phyloP scores from a whole-genome alignment of 2,888 invertebrate species.

The Mechanitis mazaeus region DNA sequence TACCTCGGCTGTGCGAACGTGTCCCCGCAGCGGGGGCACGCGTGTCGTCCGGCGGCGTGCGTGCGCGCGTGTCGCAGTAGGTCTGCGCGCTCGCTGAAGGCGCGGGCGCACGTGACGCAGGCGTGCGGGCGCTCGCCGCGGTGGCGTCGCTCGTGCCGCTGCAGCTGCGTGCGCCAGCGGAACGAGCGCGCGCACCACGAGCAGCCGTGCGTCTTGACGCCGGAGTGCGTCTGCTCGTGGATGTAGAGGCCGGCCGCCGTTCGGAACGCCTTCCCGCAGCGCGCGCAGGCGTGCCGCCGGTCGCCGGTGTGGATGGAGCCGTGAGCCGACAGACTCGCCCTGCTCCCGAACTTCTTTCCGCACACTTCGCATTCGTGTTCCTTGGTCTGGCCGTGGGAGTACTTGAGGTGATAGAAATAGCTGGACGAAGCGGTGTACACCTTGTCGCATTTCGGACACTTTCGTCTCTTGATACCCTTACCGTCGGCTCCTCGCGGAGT shows the following conservation, averaged over 20 bases:
- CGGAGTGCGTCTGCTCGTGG: constrained; percentile 66
- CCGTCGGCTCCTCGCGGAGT: not conserved
- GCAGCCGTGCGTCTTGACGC: constrained; percentile 43
- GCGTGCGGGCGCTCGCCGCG: constrained; percentile 49
- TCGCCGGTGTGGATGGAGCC: constrained; percentile 62
- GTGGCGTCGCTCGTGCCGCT: constrained; percentile 63
- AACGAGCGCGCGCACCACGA: constrained; percentile 56
- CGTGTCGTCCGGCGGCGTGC: constrained; percentile 58
- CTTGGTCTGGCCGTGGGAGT: constrained; percentile 61
- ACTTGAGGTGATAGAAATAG: constrained; percentile 72
- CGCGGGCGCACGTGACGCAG: constrained; percentile 67
- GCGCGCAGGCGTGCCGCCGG: constrained; percentile 56
- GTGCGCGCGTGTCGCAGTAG: constrained; percentile 68
- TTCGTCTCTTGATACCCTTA: constrained; percentile 42
- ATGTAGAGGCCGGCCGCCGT: constrained; percentile 68
- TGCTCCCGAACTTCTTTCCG: constrained; percentile 64
- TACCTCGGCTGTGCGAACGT: constrained; percentile 72
- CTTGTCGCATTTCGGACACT: constrained; percentile 68
- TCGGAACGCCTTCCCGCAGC: constrained; percentile 69
- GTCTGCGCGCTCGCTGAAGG: constrained; percentile 65
- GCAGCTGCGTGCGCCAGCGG: constrained; percentile 63
- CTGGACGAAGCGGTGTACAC: constrained; percentile 65
- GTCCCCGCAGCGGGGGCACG: constrained; percentile 63
- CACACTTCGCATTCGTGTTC: constrained; percentile 70
- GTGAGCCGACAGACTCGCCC: constrained; percentile 62